Base-by-base conservation (phyloP, 2,797 vertebrate genomes). In the Margarornis squamiger region DNA sequence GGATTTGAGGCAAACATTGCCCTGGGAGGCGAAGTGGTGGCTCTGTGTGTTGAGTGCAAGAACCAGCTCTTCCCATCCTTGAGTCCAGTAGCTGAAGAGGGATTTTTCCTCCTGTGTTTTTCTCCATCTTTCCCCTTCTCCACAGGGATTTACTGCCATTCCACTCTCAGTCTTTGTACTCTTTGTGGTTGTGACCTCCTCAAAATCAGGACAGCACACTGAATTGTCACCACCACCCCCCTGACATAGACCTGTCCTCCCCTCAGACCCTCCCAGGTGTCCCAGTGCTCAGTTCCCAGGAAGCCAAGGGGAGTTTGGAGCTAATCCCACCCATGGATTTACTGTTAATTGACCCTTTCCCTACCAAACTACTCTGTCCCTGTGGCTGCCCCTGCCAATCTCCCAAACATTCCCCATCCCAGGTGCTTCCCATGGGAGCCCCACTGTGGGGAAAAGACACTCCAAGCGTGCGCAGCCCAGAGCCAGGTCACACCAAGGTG, bases 361-460 rank as follows among this genome's bases (percentile, higher is more conserved):
- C 5, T 1, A 0, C 7, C 43, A 61, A 29, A 62, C 22, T 0
- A 1, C 6, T 46, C 1, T 0, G 7, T 41, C 10, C 6, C 14
- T 26, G 22, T 15, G 43, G 43, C 15, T 72, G 32, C 19, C 92
- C 30, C 83, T 68, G 38, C 27, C 6, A 17, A 51, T 6, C 8
- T 38, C 20, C 82, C 9, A 24, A 2, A 8, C 7, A 29, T 16
- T 61, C 54, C 18, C 22, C 30, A 3, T 70, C 13, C 41, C 21
- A 22, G 9, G 16, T 54, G 36, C 17, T 41, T 20, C 4, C 26
- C 4, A 0, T 6, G 8, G 38, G 30, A 74, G 16, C 52, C 52
- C 27, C 3, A 1, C 19, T 7, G 2, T 6, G 3, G 20, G 52
- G 38, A 66, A 48, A 14, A 34, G 32, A 41, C 21, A 12, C 7